Evolutionary conservation across 2,113 vertebrate genomes (phyloP), one percentile per base, ranked within the genome.

Genomic region (Chloebia gouldiae): DNA sequence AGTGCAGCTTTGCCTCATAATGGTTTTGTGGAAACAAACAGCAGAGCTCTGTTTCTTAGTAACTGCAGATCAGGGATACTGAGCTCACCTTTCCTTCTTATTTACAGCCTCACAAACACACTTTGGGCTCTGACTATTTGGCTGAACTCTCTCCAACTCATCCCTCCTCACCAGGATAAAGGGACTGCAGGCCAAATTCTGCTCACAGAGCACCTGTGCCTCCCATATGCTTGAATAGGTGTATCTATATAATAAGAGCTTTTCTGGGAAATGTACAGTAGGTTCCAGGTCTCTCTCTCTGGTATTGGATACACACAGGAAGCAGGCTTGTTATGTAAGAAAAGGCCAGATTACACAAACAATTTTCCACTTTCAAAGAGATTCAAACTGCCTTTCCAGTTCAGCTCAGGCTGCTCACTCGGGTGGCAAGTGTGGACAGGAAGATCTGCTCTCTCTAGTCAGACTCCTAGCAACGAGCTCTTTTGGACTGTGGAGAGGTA

Each of bases 141-240:
- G 64, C 60, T 96, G 92, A 92, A 70, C 85, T 73, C 66, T 66
- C 59, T 94, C 81, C 89, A 95, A 10, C 15, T 87, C 70, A 87
- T 85, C 59, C 42, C 19, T 88, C 71, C 90, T 90, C 91, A 45
- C 87, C 90, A 95, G 75, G 78, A 70, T 69, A 79, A 95, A 85
- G 33, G 25, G 68, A 72, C 45, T 79, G 45, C 69, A 51, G 59
- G 84, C 94, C 96, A 97, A 94, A 70, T 93, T 90, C 77, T 7
- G 10, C 28, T 96, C 80, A 60, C 23, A 44, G 47, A 88, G 64
- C 94, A 93, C 90, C 94, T 95, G 94, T 88, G 93, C 90, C 12
- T 44, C 88, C 94, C 90, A 72, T 96, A 94, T 95, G 93, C 86
- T 95, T 94, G 56, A 85, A 90, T 49, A 94, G 79, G 82, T 93